These are phyloP conservation scores for Antechinus stuartii DNA, from an alignment of 2,113 vertebrate species.

Conservation along the genomic window DNA sequence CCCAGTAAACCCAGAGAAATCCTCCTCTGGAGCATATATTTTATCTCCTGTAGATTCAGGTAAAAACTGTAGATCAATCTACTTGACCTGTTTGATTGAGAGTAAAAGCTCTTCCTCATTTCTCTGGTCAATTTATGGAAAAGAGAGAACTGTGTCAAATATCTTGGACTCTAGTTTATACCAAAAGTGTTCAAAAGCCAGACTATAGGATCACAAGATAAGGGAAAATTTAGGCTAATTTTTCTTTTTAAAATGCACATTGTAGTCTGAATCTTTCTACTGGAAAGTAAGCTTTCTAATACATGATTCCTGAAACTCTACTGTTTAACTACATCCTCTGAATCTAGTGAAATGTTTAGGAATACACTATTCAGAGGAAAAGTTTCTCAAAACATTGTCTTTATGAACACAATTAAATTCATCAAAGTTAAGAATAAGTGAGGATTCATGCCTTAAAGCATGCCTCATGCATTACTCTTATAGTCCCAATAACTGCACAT, in stretches of 20 bases:
- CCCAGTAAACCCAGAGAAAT: too few species aligned
- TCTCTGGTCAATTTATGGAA: too few species aligned
- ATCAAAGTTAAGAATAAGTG: conserved; percentile 2
- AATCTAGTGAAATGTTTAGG: too few species aligned
- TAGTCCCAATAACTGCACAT: not conserved
- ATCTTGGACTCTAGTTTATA: too few species aligned
- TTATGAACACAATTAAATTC: not conserved
- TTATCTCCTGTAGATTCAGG: too few species aligned
- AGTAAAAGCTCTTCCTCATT: too few species aligned
- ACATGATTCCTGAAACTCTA: not conserved
- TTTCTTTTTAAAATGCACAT: not conserved
- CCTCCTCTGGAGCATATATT: too few species aligned
- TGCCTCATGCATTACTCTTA: not conserved
- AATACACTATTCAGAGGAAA: not conserved
- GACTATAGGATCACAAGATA: not conserved
- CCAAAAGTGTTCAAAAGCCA: not conserved
- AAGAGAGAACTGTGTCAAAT: too few species aligned
- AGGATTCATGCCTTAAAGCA: not conserved
- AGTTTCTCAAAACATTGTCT: not conserved
- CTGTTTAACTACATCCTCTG: too few species aligned
- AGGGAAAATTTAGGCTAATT: not conserved
- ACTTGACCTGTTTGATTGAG: too few species aligned
- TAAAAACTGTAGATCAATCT: too few species aligned
- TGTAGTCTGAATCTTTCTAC: not conserved
- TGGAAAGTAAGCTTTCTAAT: not conserved